Conservation (phyloP, 2,888 invertebrate species). For the Hybos culiciformis region DNA sequence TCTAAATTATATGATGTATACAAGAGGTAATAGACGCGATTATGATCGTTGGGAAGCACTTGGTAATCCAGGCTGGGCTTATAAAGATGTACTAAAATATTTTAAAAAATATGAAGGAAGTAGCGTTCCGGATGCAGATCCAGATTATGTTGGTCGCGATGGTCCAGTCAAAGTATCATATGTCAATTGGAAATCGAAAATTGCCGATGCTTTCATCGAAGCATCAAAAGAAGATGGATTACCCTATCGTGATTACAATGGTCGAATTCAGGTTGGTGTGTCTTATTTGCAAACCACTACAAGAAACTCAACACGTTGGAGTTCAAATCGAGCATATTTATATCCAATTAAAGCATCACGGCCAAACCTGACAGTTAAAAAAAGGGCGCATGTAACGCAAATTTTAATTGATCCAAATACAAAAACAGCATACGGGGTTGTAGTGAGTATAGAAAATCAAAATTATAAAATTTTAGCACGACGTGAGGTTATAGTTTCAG, state of each 20-base stretch:
- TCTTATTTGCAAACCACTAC: conserved; percentile 48
- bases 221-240: conserved; percentile 49
- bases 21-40: conserved; percentile 53
- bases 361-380: conserved; percentile 43
- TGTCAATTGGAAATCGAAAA: conserved; percentile 42
- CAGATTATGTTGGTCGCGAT: conserved; percentile 38
- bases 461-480: conserved; percentile 39
- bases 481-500: conserved; percentile 58
- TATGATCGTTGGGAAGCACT: conserved; percentile 61
- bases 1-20: conserved; percentile 70
- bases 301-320: conserved; percentile 42
- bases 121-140: conserved; percentile 40
- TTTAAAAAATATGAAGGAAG: conserved; percentile 67
- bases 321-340: conserved; percentile 47
- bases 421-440: conserved; percentile 41
- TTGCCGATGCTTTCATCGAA: conserved; percentile 49
- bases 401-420: conserved; percentile 39
- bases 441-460: conserved; percentile 37
- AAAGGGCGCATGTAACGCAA: conserved; percentile 40
- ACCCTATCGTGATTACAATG: conserved; percentile 53
- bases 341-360: conserved; percentile 38
- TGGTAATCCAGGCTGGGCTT: conserved; percentile 64
- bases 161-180: conserved; percentile 45
- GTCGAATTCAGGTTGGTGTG: conserved; percentile 45
- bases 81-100: conserved; percentile 55